Percentiles rank a stretch among this genome's conserved stretches.
phyloP scores from a whole-genome alignment of 2,797 vertebrate species.

The Micrastur ruficollis region DNA sequence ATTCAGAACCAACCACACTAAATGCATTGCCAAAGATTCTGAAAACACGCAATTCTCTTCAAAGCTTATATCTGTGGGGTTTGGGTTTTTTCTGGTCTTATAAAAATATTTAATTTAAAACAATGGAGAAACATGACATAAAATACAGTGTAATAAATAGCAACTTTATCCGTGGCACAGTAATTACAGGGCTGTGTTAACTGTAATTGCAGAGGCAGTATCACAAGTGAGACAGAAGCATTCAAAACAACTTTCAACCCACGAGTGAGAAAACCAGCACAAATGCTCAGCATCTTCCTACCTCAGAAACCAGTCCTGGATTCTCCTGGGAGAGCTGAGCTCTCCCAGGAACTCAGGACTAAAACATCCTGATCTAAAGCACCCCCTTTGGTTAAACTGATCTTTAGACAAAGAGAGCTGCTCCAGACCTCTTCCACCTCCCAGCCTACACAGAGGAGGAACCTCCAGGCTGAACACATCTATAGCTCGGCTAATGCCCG shows the following conservation, averaged over 20 bases:
- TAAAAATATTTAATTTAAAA: background rate
- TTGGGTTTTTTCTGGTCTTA: background rate
- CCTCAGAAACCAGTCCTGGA: background rate
- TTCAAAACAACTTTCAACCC: background rate
- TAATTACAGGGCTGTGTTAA: background rate
- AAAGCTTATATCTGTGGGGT: background rate
- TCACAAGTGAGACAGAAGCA: background rate
- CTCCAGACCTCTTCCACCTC: background rate
- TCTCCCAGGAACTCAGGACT: background rate
- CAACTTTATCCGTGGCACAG: accelerated
- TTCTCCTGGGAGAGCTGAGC: background rate
- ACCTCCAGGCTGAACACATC: background rate
- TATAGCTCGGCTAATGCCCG: accelerated
- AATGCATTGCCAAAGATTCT: background rate
- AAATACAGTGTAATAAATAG: background rate
- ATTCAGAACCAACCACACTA: background rate
- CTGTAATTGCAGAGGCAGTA: background rate
- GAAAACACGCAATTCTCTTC: background rate
- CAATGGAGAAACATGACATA: background rate
- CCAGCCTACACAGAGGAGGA: background rate
- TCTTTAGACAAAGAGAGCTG: background rate
- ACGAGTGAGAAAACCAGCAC: background rate
- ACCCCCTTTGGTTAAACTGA: background rate
- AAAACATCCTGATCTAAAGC: background rate
- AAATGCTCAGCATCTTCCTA: background rate